phyloP scores from a whole-genome alignment of 2,888 invertebrate species.

The Ypsolopha scabrella region DNA sequence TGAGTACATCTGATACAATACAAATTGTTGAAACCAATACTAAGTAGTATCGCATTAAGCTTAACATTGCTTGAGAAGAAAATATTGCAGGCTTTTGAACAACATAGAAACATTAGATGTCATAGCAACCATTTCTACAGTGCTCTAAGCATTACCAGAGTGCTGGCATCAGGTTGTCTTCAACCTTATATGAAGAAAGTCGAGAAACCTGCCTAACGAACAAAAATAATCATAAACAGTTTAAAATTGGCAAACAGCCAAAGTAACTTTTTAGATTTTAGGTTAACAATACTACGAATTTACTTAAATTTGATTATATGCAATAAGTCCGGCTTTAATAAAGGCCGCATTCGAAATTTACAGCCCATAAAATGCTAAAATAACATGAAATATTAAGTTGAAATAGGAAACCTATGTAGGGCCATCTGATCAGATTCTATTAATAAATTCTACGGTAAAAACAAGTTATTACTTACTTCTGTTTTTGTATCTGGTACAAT shows the following conservation, averaged over 20 bases:
- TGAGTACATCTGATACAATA: too few relatives aligned
- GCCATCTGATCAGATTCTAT: constrained; percentile 57
- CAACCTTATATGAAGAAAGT: constrained; percentile 52
- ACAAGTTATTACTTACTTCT: constrained; percentile 30
- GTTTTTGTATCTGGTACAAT: constrained; percentile 24
- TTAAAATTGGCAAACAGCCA: constrained; percentile 45
- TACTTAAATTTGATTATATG: too few relatives aligned
- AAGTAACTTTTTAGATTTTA: constrained; percentile 23
- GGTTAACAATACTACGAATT: constrained; percentile 25
- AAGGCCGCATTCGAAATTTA: too few relatives aligned
- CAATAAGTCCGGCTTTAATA: too few relatives aligned
- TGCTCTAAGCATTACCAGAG: background rate
- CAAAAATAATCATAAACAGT: constrained; percentile 62
- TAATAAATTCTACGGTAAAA: constrained; percentile 18
- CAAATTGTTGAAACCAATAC: too few relatives aligned
- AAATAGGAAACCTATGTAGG: constrained; percentile 4
- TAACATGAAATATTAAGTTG: too few relatives aligned
- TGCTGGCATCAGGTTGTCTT: constrained; percentile 26
- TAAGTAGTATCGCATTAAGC: too few relatives aligned
- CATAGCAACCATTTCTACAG: background rate
- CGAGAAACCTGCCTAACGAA: constrained; percentile 44
- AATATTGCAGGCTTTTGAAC: too few relatives aligned
- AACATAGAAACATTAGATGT: constrained; percentile 10
- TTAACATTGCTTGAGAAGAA: too few relatives aligned
- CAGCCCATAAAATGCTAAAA: too few relatives aligned